Evolutionary conservation across 2,888 invertebrate species (phyloP), one percentile per base, ranked within the genome.

Genomic region (Pecten maximus): DNA sequence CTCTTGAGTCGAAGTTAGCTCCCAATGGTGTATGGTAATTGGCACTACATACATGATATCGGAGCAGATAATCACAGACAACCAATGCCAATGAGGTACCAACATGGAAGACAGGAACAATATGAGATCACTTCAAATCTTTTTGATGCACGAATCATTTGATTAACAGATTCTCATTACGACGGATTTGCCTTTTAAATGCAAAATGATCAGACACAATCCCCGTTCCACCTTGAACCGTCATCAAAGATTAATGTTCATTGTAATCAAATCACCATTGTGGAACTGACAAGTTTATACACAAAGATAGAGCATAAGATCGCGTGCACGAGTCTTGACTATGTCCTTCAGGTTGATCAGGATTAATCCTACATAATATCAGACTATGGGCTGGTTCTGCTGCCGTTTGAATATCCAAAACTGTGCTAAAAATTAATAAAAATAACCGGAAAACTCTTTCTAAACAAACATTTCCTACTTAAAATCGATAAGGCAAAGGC

Each of bases 201-300:
- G 74, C 74, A 74, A 35, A 74, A 74, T 74, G 74, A 74, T 74
- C 35, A 74, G 74, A 35, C 74, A 74, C 74, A 12, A 15, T 74
- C 74, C 35, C 10, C 2, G 28, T 74, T 74, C 28, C 74, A 74
- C 74, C 74, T 74, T 74, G 74, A 74, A 35, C 74, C 74, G 74
- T 74, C 74, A 74, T 74, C 74, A 74, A 74, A 74, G 74, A 74
- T 74, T 74, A 74, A 74, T 74, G 74, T 10, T 35, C 74, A 74
- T 74, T 74, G 74, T 74, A 74, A 28, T 74, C 35, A 74, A 74
- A 74, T 74, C 74, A 74, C 35, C 74, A 74, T 35, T 74, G 8
- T 12, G 35, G 74, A 12, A 8, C 74, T 28, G 74, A 35, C 35
- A 15, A 28, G 74, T 74, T 28, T 6, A 74, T 74, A 35, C 12